Conservation (phyloP, 2,888 invertebrate genomes). For the Aporophyla nigra region DNA sequence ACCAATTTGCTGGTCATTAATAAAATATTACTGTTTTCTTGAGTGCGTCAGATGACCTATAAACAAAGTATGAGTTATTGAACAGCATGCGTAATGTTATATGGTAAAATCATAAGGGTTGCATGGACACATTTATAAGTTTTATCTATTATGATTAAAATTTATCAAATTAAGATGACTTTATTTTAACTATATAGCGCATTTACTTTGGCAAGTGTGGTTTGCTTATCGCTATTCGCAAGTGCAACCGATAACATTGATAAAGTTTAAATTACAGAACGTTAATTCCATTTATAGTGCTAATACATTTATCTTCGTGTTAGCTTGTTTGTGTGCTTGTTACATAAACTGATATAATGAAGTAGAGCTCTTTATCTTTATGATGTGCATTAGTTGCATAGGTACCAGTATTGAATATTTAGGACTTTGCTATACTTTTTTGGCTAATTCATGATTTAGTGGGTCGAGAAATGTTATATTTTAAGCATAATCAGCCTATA, state of each 20-base stretch:
- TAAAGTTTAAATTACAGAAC: neutral
- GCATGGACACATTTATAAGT: no score
- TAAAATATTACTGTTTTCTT: no score
- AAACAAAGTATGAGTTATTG: no score
- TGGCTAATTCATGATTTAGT: neutral
- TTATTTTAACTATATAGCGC: no score
- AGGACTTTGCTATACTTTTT: neutral
- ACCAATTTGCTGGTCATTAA: no score
- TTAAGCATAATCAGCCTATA: no score
- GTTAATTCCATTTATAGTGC: neutral
- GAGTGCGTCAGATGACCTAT: no score
- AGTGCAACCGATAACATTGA: neutral
- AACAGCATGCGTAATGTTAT: no score
- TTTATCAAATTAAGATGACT: no score
- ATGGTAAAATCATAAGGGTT: no score
- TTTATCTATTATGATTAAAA: no score
- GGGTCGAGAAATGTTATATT: no score
- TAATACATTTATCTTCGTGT: neutral
- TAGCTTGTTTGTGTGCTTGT: conserved; percentile 4
- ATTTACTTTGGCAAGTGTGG: conserved; percentile 1
- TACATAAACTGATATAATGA: neutral
- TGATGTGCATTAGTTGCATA: neutral
- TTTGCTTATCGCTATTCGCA: neutral
- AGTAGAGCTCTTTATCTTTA: neutral
- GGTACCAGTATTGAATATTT: neutral